Evolutionary conservation across 1,140 invertebrate species (phyloP).

Genomic region (Hyles vespertilio): DNA sequence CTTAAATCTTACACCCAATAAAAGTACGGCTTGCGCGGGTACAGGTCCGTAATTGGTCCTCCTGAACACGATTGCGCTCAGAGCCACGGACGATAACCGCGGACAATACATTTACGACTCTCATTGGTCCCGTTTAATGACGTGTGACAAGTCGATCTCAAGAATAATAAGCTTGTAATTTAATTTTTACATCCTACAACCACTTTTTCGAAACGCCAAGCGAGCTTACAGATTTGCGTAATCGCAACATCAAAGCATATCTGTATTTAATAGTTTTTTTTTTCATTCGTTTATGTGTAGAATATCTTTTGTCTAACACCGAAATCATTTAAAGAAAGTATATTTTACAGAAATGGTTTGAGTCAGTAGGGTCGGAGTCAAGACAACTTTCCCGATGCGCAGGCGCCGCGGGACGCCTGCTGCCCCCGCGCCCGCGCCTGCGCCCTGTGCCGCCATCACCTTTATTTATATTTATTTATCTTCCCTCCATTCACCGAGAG

Average conservation of each 20-base stretch:
- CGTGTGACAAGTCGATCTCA: slow-evolving; percentile 55
- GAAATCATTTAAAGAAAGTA: neutral
- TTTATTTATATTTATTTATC: slow-evolving; percentile 76
- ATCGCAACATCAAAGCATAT: too few relatives aligned
- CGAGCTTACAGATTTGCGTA: neutral
- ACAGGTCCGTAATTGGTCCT: slow-evolving; percentile 65
- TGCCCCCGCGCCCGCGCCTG: slow-evolving; percentile 20
- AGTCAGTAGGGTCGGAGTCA: too few relatives aligned
- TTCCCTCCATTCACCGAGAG: slow-evolving; percentile 73
- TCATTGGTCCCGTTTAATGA: slow-evolving; percentile 70
- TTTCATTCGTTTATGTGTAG: too few relatives aligned
- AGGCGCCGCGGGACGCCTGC: slow-evolving; percentile 59
- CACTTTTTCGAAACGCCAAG: slow-evolving; percentile 14
- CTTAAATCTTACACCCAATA: slow-evolving; percentile 74
- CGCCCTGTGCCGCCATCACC: slow-evolving; percentile 49
- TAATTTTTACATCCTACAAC: slow-evolving; percentile 60
- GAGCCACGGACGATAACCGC: slow-evolving; percentile 40
- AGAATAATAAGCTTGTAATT: slow-evolving; percentile 69
- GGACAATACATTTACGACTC: slow-evolving; percentile 64
- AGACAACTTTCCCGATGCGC: slow-evolving; percentile 18
- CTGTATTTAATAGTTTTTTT: too few relatives aligned
- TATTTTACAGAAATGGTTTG: too few relatives aligned
- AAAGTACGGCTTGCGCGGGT: slow-evolving; percentile 58
- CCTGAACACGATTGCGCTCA: slow-evolving; percentile 45
- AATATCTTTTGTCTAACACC: neutral